A percentile compares a stretch with the other conserved stretches of the same genome.
Evolutionary conservation across 2,888 invertebrate genomes (phyloP).

Genomic region (Phortica magna): DNA sequence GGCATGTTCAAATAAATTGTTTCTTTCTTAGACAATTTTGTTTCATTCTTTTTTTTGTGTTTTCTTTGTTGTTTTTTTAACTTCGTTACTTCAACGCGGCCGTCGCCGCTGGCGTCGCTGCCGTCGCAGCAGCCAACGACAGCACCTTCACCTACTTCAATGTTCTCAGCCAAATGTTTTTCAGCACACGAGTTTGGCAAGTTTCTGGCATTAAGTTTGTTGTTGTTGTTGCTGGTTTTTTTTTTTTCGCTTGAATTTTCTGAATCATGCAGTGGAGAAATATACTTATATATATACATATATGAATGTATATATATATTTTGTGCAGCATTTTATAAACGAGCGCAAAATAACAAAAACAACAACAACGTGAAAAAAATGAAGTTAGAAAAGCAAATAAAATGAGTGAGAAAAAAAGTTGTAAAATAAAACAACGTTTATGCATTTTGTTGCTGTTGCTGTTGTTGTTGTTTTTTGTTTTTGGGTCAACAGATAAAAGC

Average conservation of each 20-base stretch:
- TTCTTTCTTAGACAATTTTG: conserved; percentile 42
- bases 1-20: conserved; percentile 27
- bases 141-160: conserved; percentile 33
- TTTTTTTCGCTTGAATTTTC: conserved; percentile 30
- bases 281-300: conserved; percentile 25
- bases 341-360: background rate
- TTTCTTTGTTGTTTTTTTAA: conserved; percentile 22
- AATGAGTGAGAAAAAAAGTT: background rate
- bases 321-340: background rate
- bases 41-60: conserved; percentile 32
- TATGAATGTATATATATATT: background rate
- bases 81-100: background rate
- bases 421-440: conserved; percentile 4
- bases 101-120: conserved; percentile 9
- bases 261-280: conserved; percentile 32
- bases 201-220: conserved; percentile 41
- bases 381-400: background rate
- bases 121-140: conserved; percentile 39
- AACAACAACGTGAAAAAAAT: too few species aligned
- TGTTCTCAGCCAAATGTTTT: conserved; percentile 37
- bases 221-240: background rate
- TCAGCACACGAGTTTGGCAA: conserved; percentile 43
- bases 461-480: background rate
- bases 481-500: conserved; percentile 7
- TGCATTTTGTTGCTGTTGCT: background rate